phyloP scores from a whole-genome alignment of 2,797 vertebrate genomes.

The Hippocampus kuda region DNA sequence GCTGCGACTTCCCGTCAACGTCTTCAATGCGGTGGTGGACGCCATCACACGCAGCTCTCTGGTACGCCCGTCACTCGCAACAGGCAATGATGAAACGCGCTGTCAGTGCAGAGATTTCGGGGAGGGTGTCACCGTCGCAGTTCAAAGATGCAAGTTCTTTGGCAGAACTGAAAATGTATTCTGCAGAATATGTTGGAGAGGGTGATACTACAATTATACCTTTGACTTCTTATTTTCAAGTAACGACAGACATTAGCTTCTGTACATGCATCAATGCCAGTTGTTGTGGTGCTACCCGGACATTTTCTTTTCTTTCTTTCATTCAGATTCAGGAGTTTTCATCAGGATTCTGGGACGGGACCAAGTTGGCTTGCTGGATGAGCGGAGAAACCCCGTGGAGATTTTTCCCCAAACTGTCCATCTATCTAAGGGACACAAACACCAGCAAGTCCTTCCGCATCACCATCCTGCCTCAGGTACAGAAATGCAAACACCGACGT shows the following conservation, averaged over 20 bases:
- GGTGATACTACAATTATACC: neutral
- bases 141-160: conserved; percentile 32
- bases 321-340: conserved; percentile 83
- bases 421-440: conserved; percentile 88
- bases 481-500: neutral
- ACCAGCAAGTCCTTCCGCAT: conserved; percentile 86
- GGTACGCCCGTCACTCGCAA: conserved; percentile 63
- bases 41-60: conserved; percentile 77
- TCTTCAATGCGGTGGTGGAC: conserved; percentile 82
- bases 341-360: conserved; percentile 86
- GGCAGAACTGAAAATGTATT: neutral
- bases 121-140: conserved; percentile 16
- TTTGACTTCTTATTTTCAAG: neutral
- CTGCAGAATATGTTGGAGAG: neutral
- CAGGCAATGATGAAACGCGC: conserved; percentile 41
- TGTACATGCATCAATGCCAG: neutral
- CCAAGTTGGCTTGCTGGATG: conserved; percentile 89
- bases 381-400: conserved; percentile 80
- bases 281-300: neutral
- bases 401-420: conserved; percentile 92
- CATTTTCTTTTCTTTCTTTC: neutral
- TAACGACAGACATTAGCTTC: neutral
- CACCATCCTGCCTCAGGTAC: conserved; percentile 89
- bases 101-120: conserved; percentile 39
- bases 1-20: conserved; percentile 86